Percentiles rank a stretch among this genome's conserved stretches.
Conservation (phyloP, 1,140 invertebrate species). For the Alviniconcha marisindica region DNA sequence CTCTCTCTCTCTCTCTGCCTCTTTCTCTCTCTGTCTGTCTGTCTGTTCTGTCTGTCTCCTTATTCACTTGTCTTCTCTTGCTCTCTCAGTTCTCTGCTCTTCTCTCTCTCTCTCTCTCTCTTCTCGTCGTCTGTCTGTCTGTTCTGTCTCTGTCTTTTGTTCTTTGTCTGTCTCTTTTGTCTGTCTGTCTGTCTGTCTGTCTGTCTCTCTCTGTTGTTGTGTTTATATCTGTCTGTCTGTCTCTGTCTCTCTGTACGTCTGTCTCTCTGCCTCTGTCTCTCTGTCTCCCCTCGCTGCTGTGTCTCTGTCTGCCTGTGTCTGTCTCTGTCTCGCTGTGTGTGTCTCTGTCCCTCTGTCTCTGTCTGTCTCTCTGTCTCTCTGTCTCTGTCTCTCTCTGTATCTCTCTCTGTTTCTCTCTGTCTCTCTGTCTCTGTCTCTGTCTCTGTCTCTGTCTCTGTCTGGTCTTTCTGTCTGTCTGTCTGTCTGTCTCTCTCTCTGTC, state of each 20-base stretch:
- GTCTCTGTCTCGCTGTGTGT: neutral
- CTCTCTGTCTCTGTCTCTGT: slow-evolving; percentile 15
- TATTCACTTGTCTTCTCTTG: no score
- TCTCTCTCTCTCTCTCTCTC: no score
- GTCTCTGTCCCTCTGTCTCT: neutral
- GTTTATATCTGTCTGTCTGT: no score
- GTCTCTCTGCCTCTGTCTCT: neutral
- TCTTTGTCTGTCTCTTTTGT: no score
- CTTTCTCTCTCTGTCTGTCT: no score
- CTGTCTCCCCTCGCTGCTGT: neutral
- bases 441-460: neutral
- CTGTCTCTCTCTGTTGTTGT: no score
- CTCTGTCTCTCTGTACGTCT: neutral
- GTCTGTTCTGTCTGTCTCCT: no score
- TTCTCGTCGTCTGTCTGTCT: no score
- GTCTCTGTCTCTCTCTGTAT: neutral
- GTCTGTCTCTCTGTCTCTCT: neutral
- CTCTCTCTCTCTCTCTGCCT: no score
- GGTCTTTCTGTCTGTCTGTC: neutral
- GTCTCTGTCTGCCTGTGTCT: neutral
- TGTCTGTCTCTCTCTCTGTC: neutral
- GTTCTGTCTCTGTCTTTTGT: no score
- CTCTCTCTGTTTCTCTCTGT: neutral
- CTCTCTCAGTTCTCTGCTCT: no score
- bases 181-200: no score